Conservation (phyloP, 2,113 vertebrate genomes). For the Labeo catla region DNA sequence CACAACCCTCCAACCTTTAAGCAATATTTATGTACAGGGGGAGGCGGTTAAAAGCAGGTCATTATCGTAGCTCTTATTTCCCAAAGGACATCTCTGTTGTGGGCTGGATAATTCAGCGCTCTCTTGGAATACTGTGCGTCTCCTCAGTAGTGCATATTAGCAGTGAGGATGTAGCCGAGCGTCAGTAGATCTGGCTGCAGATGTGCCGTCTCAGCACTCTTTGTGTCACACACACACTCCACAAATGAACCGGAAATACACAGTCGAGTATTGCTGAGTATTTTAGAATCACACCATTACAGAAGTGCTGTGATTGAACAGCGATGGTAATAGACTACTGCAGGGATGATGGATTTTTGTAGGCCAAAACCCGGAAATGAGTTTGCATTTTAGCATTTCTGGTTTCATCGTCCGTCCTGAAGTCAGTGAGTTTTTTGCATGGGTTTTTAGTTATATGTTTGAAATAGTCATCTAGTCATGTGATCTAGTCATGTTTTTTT, state of each 20-base stretch:
- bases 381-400: background rate
- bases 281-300: background rate
- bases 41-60: background rate
- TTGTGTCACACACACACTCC: background rate
- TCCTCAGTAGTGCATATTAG: background rate
- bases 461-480: background rate
- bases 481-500: background rate
- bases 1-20: background rate
- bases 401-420: background rate
- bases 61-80: constrained; percentile 23
- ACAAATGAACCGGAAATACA: constrained; percentile 1
- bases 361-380: background rate
- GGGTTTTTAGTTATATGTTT: background rate
- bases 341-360: background rate
- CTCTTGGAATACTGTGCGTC: background rate
- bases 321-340: background rate
- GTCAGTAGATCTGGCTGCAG: background rate
- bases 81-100: constrained; percentile 14
- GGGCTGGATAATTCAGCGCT: constrained; percentile 4
- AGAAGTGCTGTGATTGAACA: background rate
- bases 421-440: background rate
- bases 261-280: background rate
- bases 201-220: background rate
- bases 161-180: background rate
- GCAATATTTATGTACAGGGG: constrained; percentile 11